Evolutionary conservation across 2,113 vertebrate species (phyloP), one percentile per base, ranked within the genome.

Genomic region (Jaculus jaculus): DNA sequence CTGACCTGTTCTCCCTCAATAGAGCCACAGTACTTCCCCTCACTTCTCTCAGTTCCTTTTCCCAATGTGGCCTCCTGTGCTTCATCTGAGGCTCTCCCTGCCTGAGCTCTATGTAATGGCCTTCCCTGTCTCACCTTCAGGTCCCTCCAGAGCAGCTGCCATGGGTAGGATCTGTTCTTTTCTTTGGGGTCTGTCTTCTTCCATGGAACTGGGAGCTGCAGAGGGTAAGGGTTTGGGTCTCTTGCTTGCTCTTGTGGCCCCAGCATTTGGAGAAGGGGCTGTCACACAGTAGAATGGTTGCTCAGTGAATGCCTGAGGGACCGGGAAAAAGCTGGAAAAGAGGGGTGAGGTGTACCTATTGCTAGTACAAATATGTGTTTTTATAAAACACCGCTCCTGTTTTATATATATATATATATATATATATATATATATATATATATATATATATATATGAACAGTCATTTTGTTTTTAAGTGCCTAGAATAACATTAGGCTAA

Each of bases 401-500:
- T 68, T 96, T 54, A 54, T 16, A 51, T 51, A 51, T 51, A 51
- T 51, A 51, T 51, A 51, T 51, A 51, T 51, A 12, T 51, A 51
- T 51, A 51, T 51, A 51, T 51, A 51, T 51, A 51, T 51, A 51
- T 51, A 51, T 51, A 51, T 51, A 51, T 51, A 51, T 51, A 51
- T 51, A 51, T 51, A 54, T 12, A 54, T 54, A 12, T 54, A 54
- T 54, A 54, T 54, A 91, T 81, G 66, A 92, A 94, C 83, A 87
- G 16, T 9, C 20, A 23, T 82, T 95, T 89, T 87, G 81, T 94
- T 94, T 96, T 81, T 32, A 87, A 95, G 71, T 51, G 30, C 83
- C 66, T 80, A 80, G 75, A 96, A 92, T 96, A 90, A 54, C 75
- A 82, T 81, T 82, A 96, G 78, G 42, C 79, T 94, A 92, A 93